Evolutionary conservation across 2,888 invertebrate species (phyloP), one percentile per base, ranked within the genome.

Genomic region (Drosophila longiperda): DNA sequence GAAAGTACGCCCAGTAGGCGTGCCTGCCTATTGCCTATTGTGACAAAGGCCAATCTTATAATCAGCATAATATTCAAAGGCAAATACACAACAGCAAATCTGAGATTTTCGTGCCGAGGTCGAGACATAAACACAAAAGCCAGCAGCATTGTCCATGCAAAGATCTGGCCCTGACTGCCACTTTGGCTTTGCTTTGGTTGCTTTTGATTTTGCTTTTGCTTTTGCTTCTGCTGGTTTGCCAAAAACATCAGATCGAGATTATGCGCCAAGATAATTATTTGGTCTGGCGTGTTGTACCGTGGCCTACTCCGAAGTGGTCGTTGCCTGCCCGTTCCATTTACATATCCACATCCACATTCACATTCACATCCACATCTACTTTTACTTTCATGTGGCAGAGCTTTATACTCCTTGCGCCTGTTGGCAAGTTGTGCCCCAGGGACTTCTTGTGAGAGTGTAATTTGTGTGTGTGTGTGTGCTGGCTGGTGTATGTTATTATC

Each of bases 381-480:
- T 80, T 87, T 62, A 66, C 75, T 84, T 83, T 82, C 83, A 83
- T 82, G 82, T 83, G 73, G 69, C 80, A 82, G 61, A 83, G 83
- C 87, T 87, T 87, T 82, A 86, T 84, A 85, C 86, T 71, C 81
- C 80, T 78, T 75, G 80, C 78, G 75, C 75, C 77, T 89, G 83
- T 87, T 87, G 81, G 89, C 87, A 85, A 87, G 87, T 89, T 85
- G 86, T 83, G 78, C 87, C 87, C 87, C 72, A 73, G 87, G 89
- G 87, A 87, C 87, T 81, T 83, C 86, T 87, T 87, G 83, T 77
- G 65, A 66, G 66, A 79, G 79, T 80, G 74, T 83, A 80, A 82
- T 79, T 86, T 84, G 57, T 59, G 63, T 53, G 65, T 71, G 67
- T 57, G 34, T 45, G 40, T 60, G 40, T 75, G n/a, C n/a, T 34